Conservation (phyloP, 2,797 vertebrate genomes). For the Lerista edwardsae region DNA sequence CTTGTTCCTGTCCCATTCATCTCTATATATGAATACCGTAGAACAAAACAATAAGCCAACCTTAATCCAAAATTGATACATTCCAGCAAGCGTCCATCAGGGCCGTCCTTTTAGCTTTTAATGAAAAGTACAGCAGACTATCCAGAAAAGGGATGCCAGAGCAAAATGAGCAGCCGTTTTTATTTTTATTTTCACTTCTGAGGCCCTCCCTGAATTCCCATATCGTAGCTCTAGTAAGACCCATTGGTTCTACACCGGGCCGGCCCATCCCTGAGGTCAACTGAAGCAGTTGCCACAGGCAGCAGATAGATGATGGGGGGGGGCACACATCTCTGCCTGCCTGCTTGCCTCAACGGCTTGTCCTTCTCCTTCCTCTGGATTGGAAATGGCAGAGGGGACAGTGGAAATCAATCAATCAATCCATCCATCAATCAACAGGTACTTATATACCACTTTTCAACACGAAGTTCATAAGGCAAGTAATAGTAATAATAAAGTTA, state of each 20-base stretch:
- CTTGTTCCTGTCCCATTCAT: slow-evolving; percentile 74
- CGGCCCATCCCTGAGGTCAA: too few species aligned
- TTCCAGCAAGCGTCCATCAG: slow-evolving; percentile 38
- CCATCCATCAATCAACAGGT: too few species aligned
- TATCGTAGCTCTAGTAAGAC: background rate
- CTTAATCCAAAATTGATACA: slow-evolving; percentile 72
- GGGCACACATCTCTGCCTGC: too few species aligned
- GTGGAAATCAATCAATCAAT: too few species aligned
- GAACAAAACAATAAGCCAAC: slow-evolving; percentile 72
- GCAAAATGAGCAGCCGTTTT: slow-evolving; percentile 19
- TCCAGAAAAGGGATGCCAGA: slow-evolving; percentile 3
- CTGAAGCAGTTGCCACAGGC: too few species aligned
- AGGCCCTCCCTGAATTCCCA: background rate
- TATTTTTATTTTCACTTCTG: background rate
- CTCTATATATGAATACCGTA: slow-evolving; percentile 68
- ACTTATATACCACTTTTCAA: too few species aligned
- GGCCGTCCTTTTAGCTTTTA: slow-evolving; percentile 62
- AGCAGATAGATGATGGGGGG: too few species aligned
- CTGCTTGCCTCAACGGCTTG: too few species aligned
- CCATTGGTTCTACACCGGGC: background rate
- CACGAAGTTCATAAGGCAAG: too few species aligned
- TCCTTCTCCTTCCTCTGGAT: too few species aligned
- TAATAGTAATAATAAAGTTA: too few species aligned
- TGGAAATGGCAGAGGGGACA: too few species aligned
- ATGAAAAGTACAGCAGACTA: slow-evolving; percentile 52